Evolutionary conservation across 2,113 vertebrate species (phyloP).

Genomic region (Colossoma macropomum): DNA sequence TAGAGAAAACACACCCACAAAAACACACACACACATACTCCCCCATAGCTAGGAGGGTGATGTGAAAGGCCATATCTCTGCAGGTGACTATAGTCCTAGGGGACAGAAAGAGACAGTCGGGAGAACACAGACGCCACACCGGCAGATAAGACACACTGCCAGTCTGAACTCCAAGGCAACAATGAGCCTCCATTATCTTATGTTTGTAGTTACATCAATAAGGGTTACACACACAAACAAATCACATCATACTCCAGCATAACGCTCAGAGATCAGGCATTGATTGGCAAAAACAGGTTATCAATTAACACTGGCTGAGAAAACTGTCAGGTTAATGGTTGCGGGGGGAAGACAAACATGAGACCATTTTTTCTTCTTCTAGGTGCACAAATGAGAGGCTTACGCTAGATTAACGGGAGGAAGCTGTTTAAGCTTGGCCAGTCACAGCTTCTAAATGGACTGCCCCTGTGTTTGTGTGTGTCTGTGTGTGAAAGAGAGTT

Average conservation of each 20-base stretch:
- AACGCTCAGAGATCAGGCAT: conserved; percentile 27
- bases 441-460: background rate
- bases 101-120: background rate
- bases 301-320: conserved; percentile 29
- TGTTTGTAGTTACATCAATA: conserved; percentile 35
- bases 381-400: conserved; percentile 2
- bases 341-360: conserved; percentile 22
- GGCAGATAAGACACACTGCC: background rate
- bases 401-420: conserved; percentile 45
- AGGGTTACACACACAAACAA: conserved; percentile 2
- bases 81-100: background rate
- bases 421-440: conserved; percentile 36
- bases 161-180: conserved; percentile 2
- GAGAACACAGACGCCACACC: conserved; percentile 14
- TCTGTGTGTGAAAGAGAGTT: conserved; percentile 2
- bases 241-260: background rate
- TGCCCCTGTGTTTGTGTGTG: background rate
- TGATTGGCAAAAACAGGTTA: conserved; percentile 20
- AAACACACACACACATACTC: too few species aligned
- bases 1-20: too few species aligned
- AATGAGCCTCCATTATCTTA: conserved; percentile 33
- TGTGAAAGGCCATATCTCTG: background rate
- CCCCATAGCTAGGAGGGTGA: too few species aligned
- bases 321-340: conserved; percentile 44
- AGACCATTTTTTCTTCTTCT: conserved; percentile 11